phyloP scores from a whole-genome alignment of 2,113 vertebrate species.

The Dicentrarchus labrax region DNA sequence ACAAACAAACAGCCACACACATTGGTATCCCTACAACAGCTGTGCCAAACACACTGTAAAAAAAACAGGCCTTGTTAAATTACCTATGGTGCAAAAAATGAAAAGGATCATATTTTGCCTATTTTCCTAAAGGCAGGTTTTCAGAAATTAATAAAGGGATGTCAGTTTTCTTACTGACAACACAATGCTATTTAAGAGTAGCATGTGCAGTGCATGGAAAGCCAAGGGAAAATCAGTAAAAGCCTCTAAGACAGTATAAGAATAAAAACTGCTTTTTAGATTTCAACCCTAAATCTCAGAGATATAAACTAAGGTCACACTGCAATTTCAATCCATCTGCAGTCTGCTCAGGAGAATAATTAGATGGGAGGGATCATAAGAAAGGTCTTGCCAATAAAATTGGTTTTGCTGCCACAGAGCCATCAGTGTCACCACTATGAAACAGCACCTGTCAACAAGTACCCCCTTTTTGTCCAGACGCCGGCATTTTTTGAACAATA shows the following conservation, averaged over 20 bases:
- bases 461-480: background rate
- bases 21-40: background rate
- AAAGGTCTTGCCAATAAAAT: conserved; percentile 41
- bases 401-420: conserved; percentile 31
- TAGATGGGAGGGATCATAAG: conserved; percentile 24
- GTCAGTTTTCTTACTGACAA: background rate
- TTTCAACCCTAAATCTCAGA: conserved; percentile 1
- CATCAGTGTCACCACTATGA: background rate
- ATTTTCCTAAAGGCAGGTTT: background rate
- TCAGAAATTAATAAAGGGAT: background rate
- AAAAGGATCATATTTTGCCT: background rate
- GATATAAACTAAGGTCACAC: conserved; percentile 24
- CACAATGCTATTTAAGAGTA: background rate
- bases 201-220: background rate
- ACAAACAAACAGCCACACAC: background rate
- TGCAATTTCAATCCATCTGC: conserved; percentile 32
- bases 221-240: background rate
- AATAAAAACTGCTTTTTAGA: background rate
- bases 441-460: conserved; percentile 37
- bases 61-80: background rate
- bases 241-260: background rate
- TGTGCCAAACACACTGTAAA: conserved; percentile 1
- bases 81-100: background rate
- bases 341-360: conserved; percentile 37
- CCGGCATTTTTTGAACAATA: background rate